Percentiles rank a stretch among this genome's conserved stretches.
phyloP scores from a whole-genome alignment of 1,140 invertebrate species.

The Dinoponera quadriceps region DNA sequence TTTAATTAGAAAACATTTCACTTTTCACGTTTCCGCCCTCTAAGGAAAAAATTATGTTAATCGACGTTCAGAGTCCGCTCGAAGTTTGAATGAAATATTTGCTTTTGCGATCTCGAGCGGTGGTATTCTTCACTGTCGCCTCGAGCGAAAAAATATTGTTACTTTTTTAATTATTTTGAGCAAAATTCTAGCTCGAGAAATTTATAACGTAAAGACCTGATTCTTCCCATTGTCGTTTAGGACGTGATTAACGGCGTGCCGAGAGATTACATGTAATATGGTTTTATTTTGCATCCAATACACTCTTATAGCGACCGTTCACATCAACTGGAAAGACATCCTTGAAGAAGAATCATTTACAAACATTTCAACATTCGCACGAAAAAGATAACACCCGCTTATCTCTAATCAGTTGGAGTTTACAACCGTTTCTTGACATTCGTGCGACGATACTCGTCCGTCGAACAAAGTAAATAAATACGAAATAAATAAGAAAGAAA shows the following conservation, averaged over 20 bases:
- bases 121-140: no score
- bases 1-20: no score
- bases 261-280: constrained; percentile 66
- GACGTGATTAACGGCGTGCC: not conserved
- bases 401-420: not conserved
- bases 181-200: no score
- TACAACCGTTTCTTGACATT: not conserved
- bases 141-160: no score
- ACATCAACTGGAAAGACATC: constrained; percentile 37
- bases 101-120: no score
- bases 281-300: constrained; percentile 70
- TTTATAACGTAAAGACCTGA: no score
- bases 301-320: constrained; percentile 63
- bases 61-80: no score
- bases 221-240: no score
- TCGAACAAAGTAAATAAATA: not conserved
- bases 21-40: no score
- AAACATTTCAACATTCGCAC: not conserved
- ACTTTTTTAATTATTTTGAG: no score
- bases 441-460: not conserved
- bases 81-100: no score
- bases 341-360: constrained; percentile 34
- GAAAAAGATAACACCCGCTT: not conserved
- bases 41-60: no score
- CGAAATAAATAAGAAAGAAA: not conserved